Percentiles rank a stretch among this genome's conserved stretches.
Evolutionary conservation across 2,113 vertebrate genomes (phyloP).

Genomic region (Hippolais icterina): DNA sequence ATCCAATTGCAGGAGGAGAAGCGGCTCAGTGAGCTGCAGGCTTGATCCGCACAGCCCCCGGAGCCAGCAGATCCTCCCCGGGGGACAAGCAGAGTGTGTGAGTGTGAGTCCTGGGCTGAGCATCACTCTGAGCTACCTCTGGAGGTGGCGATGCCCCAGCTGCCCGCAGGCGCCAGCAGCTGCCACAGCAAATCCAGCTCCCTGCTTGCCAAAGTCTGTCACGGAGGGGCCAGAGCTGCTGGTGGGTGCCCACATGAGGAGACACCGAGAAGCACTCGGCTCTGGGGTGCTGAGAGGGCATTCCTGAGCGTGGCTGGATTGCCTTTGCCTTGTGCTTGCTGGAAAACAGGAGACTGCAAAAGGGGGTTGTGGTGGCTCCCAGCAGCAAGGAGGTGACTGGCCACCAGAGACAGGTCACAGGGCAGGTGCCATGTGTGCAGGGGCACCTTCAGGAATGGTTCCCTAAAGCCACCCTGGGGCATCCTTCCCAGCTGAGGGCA

Average conservation of each 20-base stretch:
- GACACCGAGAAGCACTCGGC: neutral
- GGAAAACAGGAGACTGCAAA: neutral
- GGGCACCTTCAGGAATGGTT: neutral
- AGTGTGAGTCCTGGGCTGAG: neutral
- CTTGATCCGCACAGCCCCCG: neutral
- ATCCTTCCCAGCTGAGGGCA: neutral
- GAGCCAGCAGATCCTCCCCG: accelerated
- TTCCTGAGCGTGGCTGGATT: neutral
- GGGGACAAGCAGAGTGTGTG: neutral
- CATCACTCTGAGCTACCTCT: neutral
- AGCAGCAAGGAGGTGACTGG: neutral
- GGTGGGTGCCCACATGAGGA: neutral
- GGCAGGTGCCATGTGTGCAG: neutral
- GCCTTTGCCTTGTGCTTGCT: slow-evolving; percentile 27
- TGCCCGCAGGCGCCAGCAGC: neutral
- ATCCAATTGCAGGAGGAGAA: slow-evolving; percentile 87
- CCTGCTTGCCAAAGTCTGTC: neutral
- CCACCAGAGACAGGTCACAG: neutral
- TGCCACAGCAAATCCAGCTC: neutral
- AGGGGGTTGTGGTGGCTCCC: neutral
- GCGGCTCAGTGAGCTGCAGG: slow-evolving; percentile 81
- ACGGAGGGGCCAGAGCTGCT: neutral
- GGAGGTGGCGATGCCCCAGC: neutral
- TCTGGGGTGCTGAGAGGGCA: neutral
- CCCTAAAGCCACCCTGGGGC: neutral